A percentile compares a stretch with the other conserved stretches of the same genome.
Evolutionary conservation across 2,888 invertebrate genomes (phyloP).

Genomic region (Endomychus coccineus): DNA sequence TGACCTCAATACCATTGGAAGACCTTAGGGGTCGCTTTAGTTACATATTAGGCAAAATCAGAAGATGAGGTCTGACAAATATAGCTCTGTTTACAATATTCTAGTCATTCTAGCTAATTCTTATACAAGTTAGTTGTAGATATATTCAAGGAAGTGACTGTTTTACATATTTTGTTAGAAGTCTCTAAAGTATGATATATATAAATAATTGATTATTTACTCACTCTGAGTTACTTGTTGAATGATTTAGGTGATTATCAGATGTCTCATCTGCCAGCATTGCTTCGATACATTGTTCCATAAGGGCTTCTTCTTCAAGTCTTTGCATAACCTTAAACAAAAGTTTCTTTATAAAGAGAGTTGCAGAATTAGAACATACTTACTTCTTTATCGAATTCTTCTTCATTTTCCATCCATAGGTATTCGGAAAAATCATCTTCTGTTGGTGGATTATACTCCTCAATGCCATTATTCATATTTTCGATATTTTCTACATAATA

Average conservation of each 20-base stretch:
- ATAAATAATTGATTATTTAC: too few species aligned
- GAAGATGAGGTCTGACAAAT: too few species aligned
- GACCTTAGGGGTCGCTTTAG: too few species aligned
- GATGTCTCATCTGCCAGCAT: slow-evolving; percentile 66
- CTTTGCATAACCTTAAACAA: slow-evolving; percentile 68
- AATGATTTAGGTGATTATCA: slow-evolving; percentile 40
- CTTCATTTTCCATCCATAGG: slow-evolving; percentile 92
- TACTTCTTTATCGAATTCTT: slow-evolving; percentile 87
- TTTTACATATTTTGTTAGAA: too few species aligned
- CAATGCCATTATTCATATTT: slow-evolving; percentile 30
- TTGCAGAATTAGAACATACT: not conserved
- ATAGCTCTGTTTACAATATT: too few species aligned
- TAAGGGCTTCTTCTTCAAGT: slow-evolving; percentile 77
- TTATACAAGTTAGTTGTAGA: too few species aligned
- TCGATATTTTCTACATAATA: slow-evolving; percentile 31
- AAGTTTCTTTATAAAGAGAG: slow-evolving; percentile 8
- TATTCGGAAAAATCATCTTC: slow-evolving; percentile 81
- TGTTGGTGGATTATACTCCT: slow-evolving; percentile 43
- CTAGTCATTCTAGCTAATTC: too few species aligned
- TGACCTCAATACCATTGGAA: too few species aligned
- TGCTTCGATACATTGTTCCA: slow-evolving; percentile 81
- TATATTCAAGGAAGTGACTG: too few species aligned
- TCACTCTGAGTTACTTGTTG: slow-evolving; percentile 25
- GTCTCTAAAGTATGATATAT: too few species aligned
- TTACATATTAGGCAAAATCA: too few species aligned